Conservation (phyloP, 1,140 invertebrate species). For the Danaus melanippus region DNA sequence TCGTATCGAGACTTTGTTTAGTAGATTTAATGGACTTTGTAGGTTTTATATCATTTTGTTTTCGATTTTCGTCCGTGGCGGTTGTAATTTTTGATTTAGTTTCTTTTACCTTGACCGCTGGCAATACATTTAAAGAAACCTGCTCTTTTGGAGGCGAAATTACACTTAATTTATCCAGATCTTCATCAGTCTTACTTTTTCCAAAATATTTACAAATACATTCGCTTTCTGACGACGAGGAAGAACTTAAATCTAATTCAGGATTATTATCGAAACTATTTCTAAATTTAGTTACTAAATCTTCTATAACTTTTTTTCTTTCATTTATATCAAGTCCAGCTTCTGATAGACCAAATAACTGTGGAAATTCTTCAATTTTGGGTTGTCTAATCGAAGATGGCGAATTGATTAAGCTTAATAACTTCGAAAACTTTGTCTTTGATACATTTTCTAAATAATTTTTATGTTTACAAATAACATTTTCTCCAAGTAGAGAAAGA, state of each 20-base stretch:
- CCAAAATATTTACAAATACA: conserved; percentile 19
- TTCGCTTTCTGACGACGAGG: conserved; percentile 2
- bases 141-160: background rate
- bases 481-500: conserved; percentile 13
- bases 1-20: too few species aligned
- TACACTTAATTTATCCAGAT: conserved; percentile 5
- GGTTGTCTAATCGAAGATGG: conserved; percentile 12
- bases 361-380: conserved; percentile 8
- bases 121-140: background rate
- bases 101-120: too few species aligned
- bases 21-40: too few species aligned
- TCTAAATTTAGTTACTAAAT: background rate
- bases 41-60: conserved; percentile 3
- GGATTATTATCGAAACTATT: background rate
- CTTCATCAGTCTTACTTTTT: background rate
- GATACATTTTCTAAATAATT: conserved; percentile 15
- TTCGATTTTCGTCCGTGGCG: background rate
- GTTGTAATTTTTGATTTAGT: background rate
- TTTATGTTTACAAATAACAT: conserved; percentile 18
- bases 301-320: conserved; percentile 1
- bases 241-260: background rate
- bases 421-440: conserved; percentile 22
- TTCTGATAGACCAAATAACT: background rate
- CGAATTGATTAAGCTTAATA: conserved; percentile 22
- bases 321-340: background rate